Evolutionary conservation across 2,113 vertebrate species (phyloP).

Genomic region (Natator depressus): DNA sequence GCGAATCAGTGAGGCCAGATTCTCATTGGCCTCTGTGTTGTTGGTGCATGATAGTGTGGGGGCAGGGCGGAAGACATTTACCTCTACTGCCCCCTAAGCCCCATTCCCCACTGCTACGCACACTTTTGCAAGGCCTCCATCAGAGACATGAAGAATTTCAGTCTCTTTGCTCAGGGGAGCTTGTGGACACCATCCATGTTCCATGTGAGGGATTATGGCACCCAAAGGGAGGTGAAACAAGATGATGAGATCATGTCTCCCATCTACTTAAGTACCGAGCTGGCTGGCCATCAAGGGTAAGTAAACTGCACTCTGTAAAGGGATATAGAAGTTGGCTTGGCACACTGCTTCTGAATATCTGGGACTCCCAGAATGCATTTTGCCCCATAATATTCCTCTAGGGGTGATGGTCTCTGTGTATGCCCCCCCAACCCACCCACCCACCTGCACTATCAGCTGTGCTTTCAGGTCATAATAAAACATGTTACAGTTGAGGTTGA

Average conservation of each 20-base stretch:
- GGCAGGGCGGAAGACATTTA: neutral
- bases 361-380: neutral
- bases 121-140: neutral
- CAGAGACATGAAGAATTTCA: neutral
- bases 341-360: rapidly evolving
- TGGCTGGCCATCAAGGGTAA: neutral
- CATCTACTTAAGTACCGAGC: neutral
- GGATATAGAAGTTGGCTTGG: neutral
- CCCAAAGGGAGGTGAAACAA: no score
- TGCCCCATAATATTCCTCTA: rapidly evolving
- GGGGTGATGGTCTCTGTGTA: rapidly evolving
- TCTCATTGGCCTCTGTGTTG: rapidly evolving
- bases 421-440: neutral
- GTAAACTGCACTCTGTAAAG: neutral
- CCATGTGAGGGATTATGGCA: no score
- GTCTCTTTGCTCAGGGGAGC: neutral
- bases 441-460: rapidly evolving
- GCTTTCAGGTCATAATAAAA: rapidly evolving
- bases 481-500: rapidly evolving
- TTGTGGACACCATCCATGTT: neutral
- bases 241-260: no score
- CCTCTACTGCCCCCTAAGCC: neutral
- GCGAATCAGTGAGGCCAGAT: neutral
- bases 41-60: neutral
- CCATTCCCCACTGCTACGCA: neutral